Conservation (phyloP, 2,888 invertebrate genomes). For the Polydrusus cervinus region DNA sequence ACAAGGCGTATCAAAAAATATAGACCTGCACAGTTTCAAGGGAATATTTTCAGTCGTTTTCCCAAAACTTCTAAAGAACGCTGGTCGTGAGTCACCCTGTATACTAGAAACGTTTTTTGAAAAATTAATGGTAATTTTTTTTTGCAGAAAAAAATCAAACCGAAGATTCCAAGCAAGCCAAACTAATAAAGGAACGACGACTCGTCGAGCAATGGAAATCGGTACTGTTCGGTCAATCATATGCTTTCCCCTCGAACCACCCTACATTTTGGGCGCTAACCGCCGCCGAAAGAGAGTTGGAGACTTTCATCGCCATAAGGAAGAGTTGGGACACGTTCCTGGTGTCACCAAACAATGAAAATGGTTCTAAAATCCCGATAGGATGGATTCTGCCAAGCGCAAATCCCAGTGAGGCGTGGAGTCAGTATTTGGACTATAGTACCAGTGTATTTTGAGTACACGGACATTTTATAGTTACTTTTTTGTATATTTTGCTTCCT, state of each 20-base stretch:
- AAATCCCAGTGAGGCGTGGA: constrained; percentile 64
- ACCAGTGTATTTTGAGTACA: constrained; percentile 1
- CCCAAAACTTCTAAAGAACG: too few relatives aligned
- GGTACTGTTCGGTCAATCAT: constrained; percentile 74
- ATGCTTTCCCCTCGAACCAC: constrained; percentile 60
- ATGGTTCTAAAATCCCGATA: constrained; percentile 78
- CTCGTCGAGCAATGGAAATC: constrained; percentile 75
- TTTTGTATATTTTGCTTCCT: not conserved
- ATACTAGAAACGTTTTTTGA: too few relatives aligned
- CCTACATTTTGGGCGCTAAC: constrained; percentile 68
- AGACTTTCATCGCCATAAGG: constrained; percentile 71
- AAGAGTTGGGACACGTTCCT: constrained; percentile 75
- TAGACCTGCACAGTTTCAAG: too few relatives aligned
- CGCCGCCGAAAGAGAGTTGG: constrained; percentile 69
- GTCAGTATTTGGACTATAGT: constrained; percentile 61
- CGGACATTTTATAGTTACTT: not conserved
- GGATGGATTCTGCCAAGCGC: constrained; percentile 81
- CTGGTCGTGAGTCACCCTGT: too few relatives aligned
- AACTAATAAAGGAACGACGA: constrained; percentile 69
- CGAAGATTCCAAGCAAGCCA: constrained; percentile 69
- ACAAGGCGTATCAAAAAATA: too few relatives aligned
- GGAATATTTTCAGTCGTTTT: too few relatives aligned
- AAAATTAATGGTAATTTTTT: too few relatives aligned
- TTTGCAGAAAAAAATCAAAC: constrained; percentile 72
- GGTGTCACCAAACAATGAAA: constrained; percentile 69